phyloP scores from a whole-genome alignment of 1,140 invertebrate species.

The Saccostrea cuccullata region DNA sequence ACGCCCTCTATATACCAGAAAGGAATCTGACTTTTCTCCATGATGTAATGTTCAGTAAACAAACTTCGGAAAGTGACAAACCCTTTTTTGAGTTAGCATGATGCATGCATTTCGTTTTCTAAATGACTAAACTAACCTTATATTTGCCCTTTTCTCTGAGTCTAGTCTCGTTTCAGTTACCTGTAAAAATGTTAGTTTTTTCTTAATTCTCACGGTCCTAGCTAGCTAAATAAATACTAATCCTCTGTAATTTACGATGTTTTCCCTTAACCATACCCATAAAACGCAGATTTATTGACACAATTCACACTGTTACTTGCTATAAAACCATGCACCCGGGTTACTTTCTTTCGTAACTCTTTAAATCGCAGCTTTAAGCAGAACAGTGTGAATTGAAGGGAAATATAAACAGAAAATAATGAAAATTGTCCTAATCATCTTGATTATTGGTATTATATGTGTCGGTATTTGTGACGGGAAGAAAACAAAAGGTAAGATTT shows the following conservation, averaged over 20 bases:
- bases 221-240: not conserved
- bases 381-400: no score
- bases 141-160: no score
- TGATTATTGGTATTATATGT: not conserved
- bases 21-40: no score
- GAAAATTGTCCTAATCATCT: not conserved
- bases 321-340: not conserved
- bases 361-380: no score
- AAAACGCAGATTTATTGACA: constrained; percentile 5
- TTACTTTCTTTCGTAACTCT: not conserved
- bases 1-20: no score
- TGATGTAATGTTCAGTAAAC: no score
- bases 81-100: no score
- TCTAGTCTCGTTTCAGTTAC: not conserved
- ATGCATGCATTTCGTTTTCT: no score
- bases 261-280: not conserved
- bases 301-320: not conserved
- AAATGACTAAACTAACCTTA: no score
- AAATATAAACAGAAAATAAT: not conserved
- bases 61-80: no score
- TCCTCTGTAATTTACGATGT: not conserved
- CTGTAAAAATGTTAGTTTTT: not conserved
- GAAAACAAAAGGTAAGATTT: not conserved
- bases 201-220: not conserved
- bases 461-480: not conserved